Percentiles rank a stretch among this genome's conserved stretches.
phyloP scores from a whole-genome alignment of 2,888 invertebrate genomes.

The Drosophila barbarae region DNA sequence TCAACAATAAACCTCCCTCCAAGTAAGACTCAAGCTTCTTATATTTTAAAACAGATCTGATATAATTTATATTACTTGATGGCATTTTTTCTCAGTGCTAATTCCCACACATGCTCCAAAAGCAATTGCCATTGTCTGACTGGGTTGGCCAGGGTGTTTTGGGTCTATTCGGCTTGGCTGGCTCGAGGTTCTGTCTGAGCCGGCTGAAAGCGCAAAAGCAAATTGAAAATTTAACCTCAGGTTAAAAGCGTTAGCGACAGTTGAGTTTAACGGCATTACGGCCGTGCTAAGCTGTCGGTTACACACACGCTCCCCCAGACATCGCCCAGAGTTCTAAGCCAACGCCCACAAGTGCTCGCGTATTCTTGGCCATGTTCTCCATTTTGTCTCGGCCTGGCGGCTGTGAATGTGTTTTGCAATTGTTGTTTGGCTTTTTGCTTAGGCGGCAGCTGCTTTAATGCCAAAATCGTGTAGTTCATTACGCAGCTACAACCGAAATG shows the following conservation, averaged over 20 bases:
- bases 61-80: not conserved
- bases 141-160: conserved; percentile 12
- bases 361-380: conserved; percentile 14
- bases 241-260: conserved; percentile 73
- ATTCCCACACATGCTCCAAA: conserved; percentile 3
- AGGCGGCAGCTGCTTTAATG: conserved; percentile 62
- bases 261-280: conserved; percentile 72
- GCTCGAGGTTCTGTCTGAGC: conserved; percentile 47
- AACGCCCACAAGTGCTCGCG: conserved; percentile 39
- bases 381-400: conserved; percentile 45
- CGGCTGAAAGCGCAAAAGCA: conserved; percentile 56
- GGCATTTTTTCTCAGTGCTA: not conserved
- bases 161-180: conserved; percentile 20
- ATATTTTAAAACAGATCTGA: not conserved
- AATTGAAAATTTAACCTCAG: conserved; percentile 74
- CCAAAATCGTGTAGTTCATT: conserved; percentile 72
- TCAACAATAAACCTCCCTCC: not conserved
- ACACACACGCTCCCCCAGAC: conserved; percentile 45
- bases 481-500: conserved; percentile 34
- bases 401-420: conserved; percentile 52
- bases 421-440: conserved; percentile 53
- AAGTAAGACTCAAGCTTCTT: not conserved
- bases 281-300: conserved; percentile 70
- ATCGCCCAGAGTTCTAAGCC: conserved; percentile 48
- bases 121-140: conserved; percentile 33